Evolutionary conservation across 2,797 vertebrate genomes (phyloP), one percentile per base, ranked within the genome.

Genomic region (Esox lucius): DNA sequence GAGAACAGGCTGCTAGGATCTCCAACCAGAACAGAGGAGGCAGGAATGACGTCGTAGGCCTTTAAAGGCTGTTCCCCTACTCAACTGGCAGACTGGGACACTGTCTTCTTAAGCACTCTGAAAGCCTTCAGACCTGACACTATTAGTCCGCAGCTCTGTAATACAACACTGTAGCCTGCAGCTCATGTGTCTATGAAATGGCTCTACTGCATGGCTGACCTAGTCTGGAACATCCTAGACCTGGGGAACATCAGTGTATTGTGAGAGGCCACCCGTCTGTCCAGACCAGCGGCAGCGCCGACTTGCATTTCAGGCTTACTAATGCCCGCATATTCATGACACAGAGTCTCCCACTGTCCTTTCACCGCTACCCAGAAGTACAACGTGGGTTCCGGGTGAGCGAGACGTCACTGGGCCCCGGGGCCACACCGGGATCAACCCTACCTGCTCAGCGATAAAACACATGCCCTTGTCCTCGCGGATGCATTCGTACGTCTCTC

Each of bases 381-480:
- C 35, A 39, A 39, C 35, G 39, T 39, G 35, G 35, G 4, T 39
- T 39, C 35, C 4, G 7, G 35, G 3, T 46, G 42, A 46, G 12
- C 3, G 42, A 1, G 12, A 2, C 13, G 6, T 46, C 9, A 3
- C 42, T 13, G 42, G n/a, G n/a, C n/a, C 56, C 17, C 19, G 19
- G 42, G 42, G 42, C 56, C 22, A 24, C 56, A 26, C n/a, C 12
- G 22, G 19, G 9, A 56, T 56, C 6, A 68, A 28, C 35, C 39
- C n/a, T 88, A 98, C 98, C 95, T 99, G 98, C 89, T 99, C 98
- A 28, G 98, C 96, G 90, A 99, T 97, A 91, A 99, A 99, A 86
- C 98, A 94, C 91, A 99, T 96, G 88, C 98, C 97, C 91, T 98
- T 99, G 91, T 99, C 98, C 92, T 99, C 98, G 83, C 98, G 93